These are phyloP conservation scores for Ischnus inquisitorius DNA, from an alignment of 2,888 invertebrate genomes.

Conservation along the genomic window DNA sequence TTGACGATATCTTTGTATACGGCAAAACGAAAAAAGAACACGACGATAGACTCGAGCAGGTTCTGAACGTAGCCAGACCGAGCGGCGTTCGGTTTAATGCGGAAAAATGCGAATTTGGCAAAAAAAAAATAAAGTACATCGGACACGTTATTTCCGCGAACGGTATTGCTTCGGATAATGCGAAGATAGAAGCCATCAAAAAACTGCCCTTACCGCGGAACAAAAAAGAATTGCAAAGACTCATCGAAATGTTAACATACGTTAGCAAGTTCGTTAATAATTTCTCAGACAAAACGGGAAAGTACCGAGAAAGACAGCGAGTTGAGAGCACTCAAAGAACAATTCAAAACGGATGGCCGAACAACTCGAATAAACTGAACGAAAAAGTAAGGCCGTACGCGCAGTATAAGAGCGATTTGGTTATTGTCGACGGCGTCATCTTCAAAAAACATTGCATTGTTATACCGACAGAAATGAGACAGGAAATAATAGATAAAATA, in stretches of 20 bases:
- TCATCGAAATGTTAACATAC: conserved; percentile 75
- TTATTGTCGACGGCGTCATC: conserved; percentile 62
- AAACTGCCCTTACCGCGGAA: conserved; percentile 63
- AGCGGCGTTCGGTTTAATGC: conserved; percentile 70
- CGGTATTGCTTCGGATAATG: conserved; percentile 66
- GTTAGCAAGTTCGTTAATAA: conserved; percentile 75
- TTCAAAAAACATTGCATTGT: conserved; percentile 67
- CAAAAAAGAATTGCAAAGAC: conserved; percentile 68
- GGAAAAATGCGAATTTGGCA: conserved; percentile 70
- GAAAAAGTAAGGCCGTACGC: conserved; percentile 42
- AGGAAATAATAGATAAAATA: conserved; percentile 70
- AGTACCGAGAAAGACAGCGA: conserved; percentile 55
- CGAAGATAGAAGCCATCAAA: conserved; percentile 71
- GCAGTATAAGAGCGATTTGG: conserved; percentile 64
- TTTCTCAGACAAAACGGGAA: conserved; percentile 66
- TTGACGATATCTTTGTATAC: conserved; percentile 74
- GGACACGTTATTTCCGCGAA: conserved; percentile 71
- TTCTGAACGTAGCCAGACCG: conserved; percentile 67
- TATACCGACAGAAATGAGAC: conserved; percentile 66
- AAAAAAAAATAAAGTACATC: conserved; percentile 72
- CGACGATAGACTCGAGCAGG: conserved; percentile 67
- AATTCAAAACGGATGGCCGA: conserved; percentile 56
- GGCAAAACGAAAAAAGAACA: conserved; percentile 72
- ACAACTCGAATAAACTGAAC: conserved; percentile 24
- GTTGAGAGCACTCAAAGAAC: conserved; percentile 44